Percentiles rank a stretch among this genome's conserved stretches.
phyloP scores from a whole-genome alignment of 2,113 vertebrate species.

The Sorex araneus region DNA sequence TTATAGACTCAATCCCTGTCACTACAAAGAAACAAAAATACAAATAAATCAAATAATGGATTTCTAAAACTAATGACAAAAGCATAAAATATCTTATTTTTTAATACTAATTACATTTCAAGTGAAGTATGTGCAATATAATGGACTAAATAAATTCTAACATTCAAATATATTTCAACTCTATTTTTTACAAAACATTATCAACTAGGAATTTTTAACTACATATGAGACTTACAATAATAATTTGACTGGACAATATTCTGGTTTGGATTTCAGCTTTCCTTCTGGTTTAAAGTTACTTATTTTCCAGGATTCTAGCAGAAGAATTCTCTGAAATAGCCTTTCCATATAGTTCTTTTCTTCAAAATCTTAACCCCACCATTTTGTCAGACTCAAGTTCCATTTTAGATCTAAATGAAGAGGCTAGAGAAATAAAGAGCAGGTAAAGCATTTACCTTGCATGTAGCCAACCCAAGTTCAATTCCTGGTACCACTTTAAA shows the following conservation, averaged over 20 bases:
- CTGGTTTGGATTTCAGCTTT: constrained; percentile 26
- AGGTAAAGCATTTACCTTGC: no score
- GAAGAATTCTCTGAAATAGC: not conserved
- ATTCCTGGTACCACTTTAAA: no score
- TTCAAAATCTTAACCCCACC: not conserved
- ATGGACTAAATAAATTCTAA: not conserved
- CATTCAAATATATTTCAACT: constrained; percentile 30
- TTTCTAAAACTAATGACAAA: no score
- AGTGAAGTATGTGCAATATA: not conserved
- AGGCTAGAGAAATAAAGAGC: not conserved
- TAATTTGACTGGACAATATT: not conserved
- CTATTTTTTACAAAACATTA: not conserved
- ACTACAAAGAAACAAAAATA: no score
- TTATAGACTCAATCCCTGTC: no score
- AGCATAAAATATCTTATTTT: no score
- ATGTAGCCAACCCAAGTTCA: no score
- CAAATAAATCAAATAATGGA: no score
- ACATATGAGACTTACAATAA: not conserved
- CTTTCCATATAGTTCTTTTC: not conserved
- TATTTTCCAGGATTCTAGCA: not conserved
- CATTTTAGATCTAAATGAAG: constrained; percentile 37
- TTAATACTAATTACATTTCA: not conserved
- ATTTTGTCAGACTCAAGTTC: constrained; percentile 12
- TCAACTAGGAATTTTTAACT: constrained; percentile 50
- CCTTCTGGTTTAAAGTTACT: not conserved